Evolutionary conservation across 2,888 invertebrate genomes (phyloP).

Genomic region (Melieria omissa): DNA sequence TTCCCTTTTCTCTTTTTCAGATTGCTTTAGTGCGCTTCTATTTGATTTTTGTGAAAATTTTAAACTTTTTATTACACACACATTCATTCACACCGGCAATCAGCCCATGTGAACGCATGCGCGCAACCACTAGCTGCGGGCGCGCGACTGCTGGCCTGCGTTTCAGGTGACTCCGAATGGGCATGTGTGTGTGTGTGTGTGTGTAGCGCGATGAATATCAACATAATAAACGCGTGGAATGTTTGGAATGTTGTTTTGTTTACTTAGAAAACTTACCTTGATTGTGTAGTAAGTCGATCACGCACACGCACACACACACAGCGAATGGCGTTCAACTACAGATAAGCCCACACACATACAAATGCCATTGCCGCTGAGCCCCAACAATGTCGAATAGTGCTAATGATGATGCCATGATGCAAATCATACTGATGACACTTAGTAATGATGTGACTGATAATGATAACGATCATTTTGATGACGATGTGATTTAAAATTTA

Average conservation of each 20-base stretch:
- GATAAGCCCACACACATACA: neutral
- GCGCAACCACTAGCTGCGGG: neutral
- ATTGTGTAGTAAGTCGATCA: constrained; percentile 27
- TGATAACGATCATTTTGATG: no score
- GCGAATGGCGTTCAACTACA: neutral
- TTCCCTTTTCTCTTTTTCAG: neutral
- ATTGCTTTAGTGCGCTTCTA: neutral
- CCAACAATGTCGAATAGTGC: no score
- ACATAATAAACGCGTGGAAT: constrained; percentile 40
- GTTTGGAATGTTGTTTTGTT: constrained; percentile 47
- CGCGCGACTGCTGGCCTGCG: neutral
- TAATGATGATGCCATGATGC: no score
- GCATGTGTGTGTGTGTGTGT: constrained; percentile 4
- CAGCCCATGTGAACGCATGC: neutral
- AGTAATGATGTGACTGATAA: no score
- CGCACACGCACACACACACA: constrained; percentile 9
- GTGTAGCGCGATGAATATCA: constrained; percentile 17
- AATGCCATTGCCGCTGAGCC: neutral
- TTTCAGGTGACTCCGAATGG: neutral
- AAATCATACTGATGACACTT: no score
- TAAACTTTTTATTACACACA: neutral
- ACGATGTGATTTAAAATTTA: no score
- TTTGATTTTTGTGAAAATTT: neutral
- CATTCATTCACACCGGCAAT: neutral
- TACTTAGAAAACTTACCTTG: constrained; percentile 46